Conservation (phyloP, 2,113 vertebrate genomes). For the Propithecus coquereli region DNA sequence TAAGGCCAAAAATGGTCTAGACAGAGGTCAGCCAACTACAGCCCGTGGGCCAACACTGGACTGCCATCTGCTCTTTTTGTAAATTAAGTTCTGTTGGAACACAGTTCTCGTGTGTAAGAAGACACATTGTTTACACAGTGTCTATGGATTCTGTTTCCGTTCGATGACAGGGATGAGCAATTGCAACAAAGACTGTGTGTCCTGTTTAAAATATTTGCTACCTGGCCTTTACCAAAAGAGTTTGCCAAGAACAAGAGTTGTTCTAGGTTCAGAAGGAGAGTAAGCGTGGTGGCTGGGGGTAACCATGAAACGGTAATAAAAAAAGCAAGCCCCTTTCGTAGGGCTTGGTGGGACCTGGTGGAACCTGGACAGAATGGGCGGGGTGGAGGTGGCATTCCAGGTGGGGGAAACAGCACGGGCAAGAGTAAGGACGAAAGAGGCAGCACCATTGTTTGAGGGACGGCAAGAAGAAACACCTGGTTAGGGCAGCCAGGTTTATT, state of each 20-base stretch:
- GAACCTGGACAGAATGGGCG: background rate
- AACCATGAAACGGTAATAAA: background rate
- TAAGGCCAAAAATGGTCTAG: background rate
- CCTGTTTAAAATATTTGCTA: background rate
- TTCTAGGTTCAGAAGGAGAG: background rate
- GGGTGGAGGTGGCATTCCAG: no score
- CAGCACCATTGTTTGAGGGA: background rate
- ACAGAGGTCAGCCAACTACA: background rate
- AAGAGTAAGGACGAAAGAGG: background rate
- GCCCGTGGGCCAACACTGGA: background rate
- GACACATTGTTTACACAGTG: background rate
- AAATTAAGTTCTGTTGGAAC: conserved; percentile 16
- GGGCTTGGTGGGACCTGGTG: background rate
- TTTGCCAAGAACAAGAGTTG: background rate
- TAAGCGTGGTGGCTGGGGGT: background rate
- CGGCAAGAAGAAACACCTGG: background rate
- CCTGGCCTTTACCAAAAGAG: background rate
- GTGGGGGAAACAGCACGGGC: background rate
- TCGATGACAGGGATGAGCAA: background rate
- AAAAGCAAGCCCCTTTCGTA: background rate
- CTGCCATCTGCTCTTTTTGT: background rate
- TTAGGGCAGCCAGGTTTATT: background rate
- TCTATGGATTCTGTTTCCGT: background rate
- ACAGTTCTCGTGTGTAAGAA: background rate
- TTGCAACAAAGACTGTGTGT: background rate